These are phyloP conservation scores for Eretmocerus hayati DNA, from an alignment of 2,888 invertebrate genomes.

Conservation along the genomic window DNA sequence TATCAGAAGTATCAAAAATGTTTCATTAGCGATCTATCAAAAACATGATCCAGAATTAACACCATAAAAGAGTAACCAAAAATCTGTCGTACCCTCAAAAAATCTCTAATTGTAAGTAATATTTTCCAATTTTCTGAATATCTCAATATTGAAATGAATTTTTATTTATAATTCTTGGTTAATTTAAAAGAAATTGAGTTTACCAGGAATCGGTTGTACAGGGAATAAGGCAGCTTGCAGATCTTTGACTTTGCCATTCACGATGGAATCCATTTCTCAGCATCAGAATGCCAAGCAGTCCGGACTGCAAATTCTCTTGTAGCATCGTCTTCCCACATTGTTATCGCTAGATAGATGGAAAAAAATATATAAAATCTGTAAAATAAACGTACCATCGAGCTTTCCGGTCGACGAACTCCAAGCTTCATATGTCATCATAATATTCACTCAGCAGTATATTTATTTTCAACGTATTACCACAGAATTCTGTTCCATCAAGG, in stretches of 20 bases:
- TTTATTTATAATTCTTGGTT: neutral
- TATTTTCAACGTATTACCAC: no score
- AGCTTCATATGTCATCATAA: no score
- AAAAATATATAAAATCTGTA: neutral
- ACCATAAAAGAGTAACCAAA: no score
- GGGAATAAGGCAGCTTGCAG: conserved; percentile 65
- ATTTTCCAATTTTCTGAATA: neutral
- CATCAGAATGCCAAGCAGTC: conserved; percentile 24
- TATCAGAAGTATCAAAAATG: no score
- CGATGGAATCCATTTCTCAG: conserved; percentile 32
- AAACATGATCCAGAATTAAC: no score
- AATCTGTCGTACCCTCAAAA: no score
- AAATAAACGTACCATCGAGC: neutral
- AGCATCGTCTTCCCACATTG: conserved; percentile 18
- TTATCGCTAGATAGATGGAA: conserved; percentile 11
- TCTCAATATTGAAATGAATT: neutral
- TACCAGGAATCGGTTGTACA: conserved; percentile 40
- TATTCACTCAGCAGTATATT: no score
- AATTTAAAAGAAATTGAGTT: conserved; percentile 6
- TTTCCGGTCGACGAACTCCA: neutral
- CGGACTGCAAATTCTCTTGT: conserved; percentile 20
- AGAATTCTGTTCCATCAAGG: no score
- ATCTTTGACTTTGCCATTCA: conserved; percentile 53
- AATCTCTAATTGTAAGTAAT: no score
- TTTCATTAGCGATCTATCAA: no score